Conservation (phyloP, 2,113 vertebrate species). For the Nycticryphes semicollaris region DNA sequence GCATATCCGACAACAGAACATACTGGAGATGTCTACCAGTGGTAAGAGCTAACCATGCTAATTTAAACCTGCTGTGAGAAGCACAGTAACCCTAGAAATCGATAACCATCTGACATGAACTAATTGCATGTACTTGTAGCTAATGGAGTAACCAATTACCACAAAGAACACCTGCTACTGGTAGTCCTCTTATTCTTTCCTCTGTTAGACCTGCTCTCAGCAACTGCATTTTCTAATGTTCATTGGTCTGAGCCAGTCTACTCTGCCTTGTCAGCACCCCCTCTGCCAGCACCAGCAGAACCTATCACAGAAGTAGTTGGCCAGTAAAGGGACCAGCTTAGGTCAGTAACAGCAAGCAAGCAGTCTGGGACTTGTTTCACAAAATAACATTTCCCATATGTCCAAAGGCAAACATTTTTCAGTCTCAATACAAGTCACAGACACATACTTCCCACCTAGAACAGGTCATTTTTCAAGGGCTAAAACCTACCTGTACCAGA, state of each 20-base stretch:
- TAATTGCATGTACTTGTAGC: background rate
- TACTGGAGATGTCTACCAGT: background rate
- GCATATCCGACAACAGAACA: background rate
- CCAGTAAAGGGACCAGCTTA: background rate
- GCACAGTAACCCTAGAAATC: background rate
- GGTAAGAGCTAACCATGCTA: background rate
- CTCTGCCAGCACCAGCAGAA: background rate
- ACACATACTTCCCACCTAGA: background rate
- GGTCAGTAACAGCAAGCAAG: background rate
- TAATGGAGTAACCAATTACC: background rate
- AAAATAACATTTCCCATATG: background rate
- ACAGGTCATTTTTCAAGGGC: background rate
- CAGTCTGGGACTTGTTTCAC: background rate
- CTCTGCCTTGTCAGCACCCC: background rate
- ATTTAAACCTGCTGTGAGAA: background rate
- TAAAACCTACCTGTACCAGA: conserved; percentile 48
- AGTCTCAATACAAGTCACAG: background rate
- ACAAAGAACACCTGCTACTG: background rate
- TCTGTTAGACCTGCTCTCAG: background rate
- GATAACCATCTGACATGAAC: background rate
- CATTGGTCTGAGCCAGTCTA: background rate
- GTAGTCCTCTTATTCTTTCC: background rate
- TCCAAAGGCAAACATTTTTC: background rate
- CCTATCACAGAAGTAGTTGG: background rate
- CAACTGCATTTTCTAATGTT: background rate